Conservation (phyloP, 2,797 vertebrate genomes). For the Spondyliosoma cantharus region DNA sequence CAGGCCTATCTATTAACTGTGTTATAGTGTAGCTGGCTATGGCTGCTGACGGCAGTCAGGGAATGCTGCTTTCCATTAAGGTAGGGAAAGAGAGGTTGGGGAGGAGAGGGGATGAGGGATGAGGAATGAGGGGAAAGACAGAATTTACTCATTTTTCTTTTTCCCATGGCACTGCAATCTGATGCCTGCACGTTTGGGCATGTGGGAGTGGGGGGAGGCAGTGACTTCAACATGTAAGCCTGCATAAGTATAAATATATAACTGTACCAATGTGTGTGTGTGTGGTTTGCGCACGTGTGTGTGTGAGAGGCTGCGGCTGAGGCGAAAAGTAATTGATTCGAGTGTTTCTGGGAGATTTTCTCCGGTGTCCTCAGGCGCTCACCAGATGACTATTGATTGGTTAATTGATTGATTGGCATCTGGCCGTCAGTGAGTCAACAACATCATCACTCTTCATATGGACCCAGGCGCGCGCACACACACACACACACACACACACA, state of each 20-base stretch:
- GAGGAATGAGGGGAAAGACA: conserved; percentile 60
- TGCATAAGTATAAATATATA: conserved; percentile 39
- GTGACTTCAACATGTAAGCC: conserved; percentile 46
- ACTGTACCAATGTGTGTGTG: conserved; percentile 29
- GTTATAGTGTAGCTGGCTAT: conserved; percentile 68
- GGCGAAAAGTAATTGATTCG: conserved; percentile 75
- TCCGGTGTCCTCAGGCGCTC: conserved; percentile 71
- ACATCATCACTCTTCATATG: conserved; percentile 77
- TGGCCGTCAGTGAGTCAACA: conserved; percentile 74
- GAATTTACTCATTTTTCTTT: conserved; percentile 70
- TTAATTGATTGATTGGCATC: conserved; percentile 83
- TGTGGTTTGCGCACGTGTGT: conserved; percentile 13
- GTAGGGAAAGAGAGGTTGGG: conserved; percentile 10
- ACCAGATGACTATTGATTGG: conserved; percentile 84
- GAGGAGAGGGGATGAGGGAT: conserved; percentile 33
- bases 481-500: not conserved
- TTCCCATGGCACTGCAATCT: conserved; percentile 61
- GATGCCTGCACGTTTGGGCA: conserved; percentile 45
- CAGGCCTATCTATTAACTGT: conserved; percentile 73
- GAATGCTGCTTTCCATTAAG: conserved; percentile 74
- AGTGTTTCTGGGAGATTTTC: conserved; percentile 77
- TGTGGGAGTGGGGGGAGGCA: conserved; percentile 27
- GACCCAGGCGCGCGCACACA: conserved; percentile 22
- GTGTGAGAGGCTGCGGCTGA: conserved; percentile 46
- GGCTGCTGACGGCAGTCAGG: conserved; percentile 68